These are phyloP conservation scores for Motacilla alba DNA, from an alignment of 2,113 vertebrate genomes.

Conservation along the genomic window DNA sequence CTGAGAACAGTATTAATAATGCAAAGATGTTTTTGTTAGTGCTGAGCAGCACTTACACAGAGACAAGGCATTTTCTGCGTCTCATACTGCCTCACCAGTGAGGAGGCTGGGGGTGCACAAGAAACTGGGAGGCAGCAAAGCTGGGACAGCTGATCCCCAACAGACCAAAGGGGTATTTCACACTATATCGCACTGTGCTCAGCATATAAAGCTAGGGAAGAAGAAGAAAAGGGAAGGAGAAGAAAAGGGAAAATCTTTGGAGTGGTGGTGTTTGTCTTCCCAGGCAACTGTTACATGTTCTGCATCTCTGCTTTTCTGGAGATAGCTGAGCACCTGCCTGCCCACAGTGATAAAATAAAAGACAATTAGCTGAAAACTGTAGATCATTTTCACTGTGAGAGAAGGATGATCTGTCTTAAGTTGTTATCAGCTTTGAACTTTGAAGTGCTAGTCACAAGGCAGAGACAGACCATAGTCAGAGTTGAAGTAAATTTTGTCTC, in stretches of 20 bases:
- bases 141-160: neutral
- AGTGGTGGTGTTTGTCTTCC: neutral
- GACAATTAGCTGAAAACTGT: neutral
- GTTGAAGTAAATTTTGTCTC: neutral
- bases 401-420: neutral
- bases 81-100: neutral
- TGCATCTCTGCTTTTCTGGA: neutral
- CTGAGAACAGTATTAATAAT: neutral
- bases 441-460: neutral
- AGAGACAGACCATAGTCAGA: neutral
- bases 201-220: neutral
- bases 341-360: neutral
- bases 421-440: neutral
- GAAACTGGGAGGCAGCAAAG: neutral
- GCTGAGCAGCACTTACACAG: neutral
- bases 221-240: neutral
- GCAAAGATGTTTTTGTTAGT: neutral
- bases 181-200: rapidly evolving
- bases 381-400: neutral
- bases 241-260: neutral
- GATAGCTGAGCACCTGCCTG: neutral
- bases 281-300: neutral
- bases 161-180: neutral
- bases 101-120: neutral
- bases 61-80: neutral